Evolutionary conservation across 2,888 invertebrate genomes (phyloP).

Genomic region (Ypsolopha scabrella): DNA sequence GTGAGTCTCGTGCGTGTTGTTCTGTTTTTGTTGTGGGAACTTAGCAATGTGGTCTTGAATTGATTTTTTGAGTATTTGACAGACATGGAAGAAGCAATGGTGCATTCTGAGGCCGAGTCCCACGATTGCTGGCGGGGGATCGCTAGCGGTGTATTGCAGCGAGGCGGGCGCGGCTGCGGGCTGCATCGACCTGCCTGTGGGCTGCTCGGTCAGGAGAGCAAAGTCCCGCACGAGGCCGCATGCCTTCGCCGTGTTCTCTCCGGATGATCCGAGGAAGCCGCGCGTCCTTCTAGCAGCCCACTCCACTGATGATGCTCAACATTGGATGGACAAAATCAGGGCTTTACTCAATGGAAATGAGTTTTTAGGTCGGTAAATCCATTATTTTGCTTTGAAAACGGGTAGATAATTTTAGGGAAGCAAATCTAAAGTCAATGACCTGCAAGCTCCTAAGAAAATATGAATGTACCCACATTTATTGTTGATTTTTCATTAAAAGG

Average conservation of each 20-base stretch:
- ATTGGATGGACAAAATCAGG: constrained; percentile 77
- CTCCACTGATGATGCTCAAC: constrained; percentile 74
- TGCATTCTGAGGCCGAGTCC: constrained; percentile 71
- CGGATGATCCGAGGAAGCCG: constrained; percentile 70
- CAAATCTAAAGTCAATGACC: background rate
- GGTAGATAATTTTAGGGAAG: constrained; percentile 1
- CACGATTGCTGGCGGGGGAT: constrained; percentile 61
- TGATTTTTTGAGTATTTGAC: constrained; percentile 26
- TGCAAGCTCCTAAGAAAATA: background rate
- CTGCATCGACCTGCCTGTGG: constrained; percentile 67
- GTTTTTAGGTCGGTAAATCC: constrained; percentile 39
- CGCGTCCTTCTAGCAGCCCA: constrained; percentile 74
- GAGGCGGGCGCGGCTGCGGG: constrained; percentile 58
- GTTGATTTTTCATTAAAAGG: constrained; percentile 5
- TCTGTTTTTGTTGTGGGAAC: constrained; percentile 7
- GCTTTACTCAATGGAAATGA: constrained; percentile 57
- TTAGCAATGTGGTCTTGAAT: constrained; percentile 17
- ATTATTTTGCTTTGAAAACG: constrained; percentile 2
- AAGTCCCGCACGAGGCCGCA: constrained; percentile 76
- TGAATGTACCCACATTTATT: constrained; percentile 19
- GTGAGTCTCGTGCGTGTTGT: constrained; percentile 34
- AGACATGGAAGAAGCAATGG: constrained; percentile 78
- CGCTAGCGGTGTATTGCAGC: constrained; percentile 68
- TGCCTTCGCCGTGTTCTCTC: constrained; percentile 76
- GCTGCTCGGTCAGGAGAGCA: constrained; percentile 72